phyloP scores from a whole-genome alignment of 2,888 invertebrate genomes.

The Chymomyza caudatula region DNA sequence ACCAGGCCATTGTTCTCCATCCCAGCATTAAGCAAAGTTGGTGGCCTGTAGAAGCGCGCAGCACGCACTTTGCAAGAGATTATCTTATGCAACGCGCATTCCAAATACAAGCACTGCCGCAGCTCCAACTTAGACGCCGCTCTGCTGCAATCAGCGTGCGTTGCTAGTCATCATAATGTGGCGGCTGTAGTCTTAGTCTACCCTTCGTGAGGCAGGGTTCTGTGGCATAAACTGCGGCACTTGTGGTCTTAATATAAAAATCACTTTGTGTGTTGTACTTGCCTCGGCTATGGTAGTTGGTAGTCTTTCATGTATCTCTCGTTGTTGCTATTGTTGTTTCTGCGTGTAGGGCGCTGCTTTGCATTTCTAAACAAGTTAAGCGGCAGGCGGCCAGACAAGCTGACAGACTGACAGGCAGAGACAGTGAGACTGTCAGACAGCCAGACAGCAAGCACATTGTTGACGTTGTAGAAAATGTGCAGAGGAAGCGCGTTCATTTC shows the following conservation, averaged over 20 bases:
- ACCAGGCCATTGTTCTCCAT: not conserved
- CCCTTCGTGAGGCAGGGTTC: not conserved
- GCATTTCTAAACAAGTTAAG: slow-evolving; percentile 62
- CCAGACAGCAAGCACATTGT: slow-evolving; percentile 49
- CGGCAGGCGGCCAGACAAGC: slow-evolving; percentile 17
- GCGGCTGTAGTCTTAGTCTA: not conserved
- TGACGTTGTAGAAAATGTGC: slow-evolving; percentile 48
- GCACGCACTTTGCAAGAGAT: slow-evolving; percentile 67
- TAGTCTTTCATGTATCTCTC: slow-evolving; percentile 15
- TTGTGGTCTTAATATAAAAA: slow-evolving; percentile 72
- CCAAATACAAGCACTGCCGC: slow-evolving; percentile 31
- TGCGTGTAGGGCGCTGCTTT: slow-evolving; percentile 51
- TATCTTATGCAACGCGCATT: slow-evolving; percentile 67
- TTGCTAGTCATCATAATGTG: slow-evolving; percentile 59
- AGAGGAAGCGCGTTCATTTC: slow-evolving; percentile 4
- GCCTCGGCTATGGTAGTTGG: slow-evolving; percentile 15
- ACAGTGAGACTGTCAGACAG: not conserved
- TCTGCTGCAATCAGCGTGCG: slow-evolving; percentile 63
- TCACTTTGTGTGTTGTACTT: slow-evolving; percentile 70
- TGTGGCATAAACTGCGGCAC: slow-evolving; percentile 31
- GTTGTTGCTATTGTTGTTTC: not conserved
- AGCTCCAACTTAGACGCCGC: no score
- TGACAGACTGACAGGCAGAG: slow-evolving; percentile 5
- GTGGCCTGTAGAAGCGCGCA: slow-evolving; percentile 39
- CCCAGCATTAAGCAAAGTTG: slow-evolving; percentile 24